Percentiles rank a stretch among this genome's conserved stretches.
Evolutionary conservation across 2,888 invertebrate species (phyloP).

Genomic region (Erannis defoliaria): DNA sequence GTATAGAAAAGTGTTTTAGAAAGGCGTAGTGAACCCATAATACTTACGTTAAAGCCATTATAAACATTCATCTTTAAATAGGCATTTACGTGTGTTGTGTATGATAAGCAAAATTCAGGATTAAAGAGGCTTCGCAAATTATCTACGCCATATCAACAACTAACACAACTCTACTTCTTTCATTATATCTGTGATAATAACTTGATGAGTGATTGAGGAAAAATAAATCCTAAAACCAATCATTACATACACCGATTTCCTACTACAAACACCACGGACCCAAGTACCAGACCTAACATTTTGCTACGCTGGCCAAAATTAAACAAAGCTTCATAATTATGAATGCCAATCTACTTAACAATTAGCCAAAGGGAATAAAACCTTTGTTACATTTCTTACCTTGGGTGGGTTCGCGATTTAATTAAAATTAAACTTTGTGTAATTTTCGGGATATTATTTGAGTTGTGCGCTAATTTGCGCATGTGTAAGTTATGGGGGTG

Average conservation of each 20-base stretch:
- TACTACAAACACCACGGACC: neutral
- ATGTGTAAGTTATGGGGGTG: slow-evolving; percentile 24
- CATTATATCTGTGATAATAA: too few species aligned
- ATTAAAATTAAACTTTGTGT: slow-evolving; percentile 51
- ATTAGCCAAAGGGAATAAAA: slow-evolving; percentile 50
- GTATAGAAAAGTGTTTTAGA: too few species aligned
- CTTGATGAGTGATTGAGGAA: too few species aligned
- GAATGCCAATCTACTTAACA: slow-evolving; percentile 59
- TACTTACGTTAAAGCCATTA: too few species aligned
- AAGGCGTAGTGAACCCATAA: too few species aligned
- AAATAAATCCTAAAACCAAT: neutral
- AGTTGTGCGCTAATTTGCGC: slow-evolving; percentile 35
- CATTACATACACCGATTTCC: neutral
- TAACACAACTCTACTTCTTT: too few species aligned
- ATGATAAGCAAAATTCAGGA: too few species aligned
- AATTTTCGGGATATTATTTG: slow-evolving; percentile 43
- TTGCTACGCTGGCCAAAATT: slow-evolving; percentile 43
- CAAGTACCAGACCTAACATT: slow-evolving; percentile 26
- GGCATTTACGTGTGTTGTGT: too few species aligned
- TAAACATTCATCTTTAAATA: too few species aligned
- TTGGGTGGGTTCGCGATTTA: slow-evolving; percentile 50
- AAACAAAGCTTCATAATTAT: slow-evolving; percentile 55
- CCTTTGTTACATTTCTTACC: slow-evolving; percentile 51
- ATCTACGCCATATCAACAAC: too few species aligned
- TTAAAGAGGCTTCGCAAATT: too few species aligned